Evolutionary conservation across 2,113 vertebrate species (phyloP), one percentile per base, ranked within the genome.

Genomic region (Siphamia tubifer): DNA sequence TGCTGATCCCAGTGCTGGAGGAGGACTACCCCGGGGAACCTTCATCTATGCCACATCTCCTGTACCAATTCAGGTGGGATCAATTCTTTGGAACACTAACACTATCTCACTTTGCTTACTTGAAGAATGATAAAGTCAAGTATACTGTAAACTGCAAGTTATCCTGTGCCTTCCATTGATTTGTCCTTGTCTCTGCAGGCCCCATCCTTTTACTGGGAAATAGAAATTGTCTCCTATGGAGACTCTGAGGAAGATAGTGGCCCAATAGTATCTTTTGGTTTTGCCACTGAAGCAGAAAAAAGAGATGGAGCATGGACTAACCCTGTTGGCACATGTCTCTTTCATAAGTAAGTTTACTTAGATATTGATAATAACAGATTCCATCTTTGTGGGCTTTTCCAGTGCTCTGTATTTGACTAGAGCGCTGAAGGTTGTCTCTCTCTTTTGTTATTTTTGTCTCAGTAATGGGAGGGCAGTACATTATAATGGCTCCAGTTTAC

Each of bases 181-280:
- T 17, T 45, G 3, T 23, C 4, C 17, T 6, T 82, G n/a, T 28
- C 66, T 21, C 15, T 53, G 3, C 36, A 98, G 98, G 98, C 98
- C 30, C 97, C 97, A 0, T 98, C 97, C 0, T 99, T 99, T 90
- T 99, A 99, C 84, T 99, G 98, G 98, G 98, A 99, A 88, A 95
- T 99, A 36, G 97, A 99, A 86, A 90, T 98, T 6, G 95, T 98
- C 91, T 98, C 96, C 88, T 98, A 98, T 84, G 97, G 98, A 90
- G 98, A 99, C 82, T 96, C 95, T 20, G 97, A 98, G 81, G 97
- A 99, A 38, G 97, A 99, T 81, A 98, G 95, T 7, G 96, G 98
- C 4, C 98, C 98, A 0, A 97, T 99, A 20, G 96, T 98, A 72
- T 98, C 97, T 0, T 99, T 99, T 61, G 98, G 98, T 45, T 99